These are phyloP conservation scores for Drosophila insularis DNA, from an alignment of 1,140 invertebrate species.

Conservation along the genomic window DNA sequence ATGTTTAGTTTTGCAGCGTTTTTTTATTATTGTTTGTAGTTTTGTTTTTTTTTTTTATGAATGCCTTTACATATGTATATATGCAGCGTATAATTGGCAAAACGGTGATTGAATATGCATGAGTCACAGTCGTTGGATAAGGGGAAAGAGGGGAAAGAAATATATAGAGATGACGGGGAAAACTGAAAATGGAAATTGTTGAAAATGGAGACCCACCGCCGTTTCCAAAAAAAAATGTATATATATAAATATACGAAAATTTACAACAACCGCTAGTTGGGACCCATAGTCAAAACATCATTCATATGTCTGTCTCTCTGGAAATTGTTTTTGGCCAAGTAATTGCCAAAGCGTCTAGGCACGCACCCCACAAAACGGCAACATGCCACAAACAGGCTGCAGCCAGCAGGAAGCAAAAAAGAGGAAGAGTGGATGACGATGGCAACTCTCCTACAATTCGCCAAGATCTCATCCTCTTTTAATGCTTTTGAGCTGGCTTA, in stretches of 20 bases:
- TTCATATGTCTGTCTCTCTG: conserved; percentile 76
- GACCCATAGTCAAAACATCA: conserved; percentile 54
- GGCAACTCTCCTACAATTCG: conserved; percentile 27
- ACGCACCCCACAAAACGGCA: conserved; percentile 59
- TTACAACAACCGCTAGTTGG: conserved; percentile 56
- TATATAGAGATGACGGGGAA: not conserved
- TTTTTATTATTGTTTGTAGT: not conserved
- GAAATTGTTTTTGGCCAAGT: conserved; percentile 76
- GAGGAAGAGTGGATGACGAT: not conserved
- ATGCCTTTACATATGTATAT: conserved; percentile 50
- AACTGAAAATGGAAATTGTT: conserved; percentile 35
- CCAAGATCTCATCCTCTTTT: conserved; percentile 63
- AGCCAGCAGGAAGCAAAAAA: conserved; percentile 8
- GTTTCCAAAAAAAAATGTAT: conserved; percentile 17
- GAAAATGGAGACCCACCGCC: conserved; percentile 63
- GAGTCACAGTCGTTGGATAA: conserved; percentile 48
- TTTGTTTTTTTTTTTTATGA: conserved; percentile 1
- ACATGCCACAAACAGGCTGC: conserved; percentile 61
- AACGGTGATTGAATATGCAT: conserved; percentile 80
- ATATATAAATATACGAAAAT: not conserved
- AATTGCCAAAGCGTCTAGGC: conserved; percentile 78
- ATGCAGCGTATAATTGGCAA: conserved; percentile 78
- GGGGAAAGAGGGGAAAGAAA: not conserved
- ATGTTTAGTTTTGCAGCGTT: not conserved
- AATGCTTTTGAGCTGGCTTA: conserved; percentile 73